phyloP scores from a whole-genome alignment of 1,140 invertebrate species.

The Drosophila quadrilineata region DNA sequence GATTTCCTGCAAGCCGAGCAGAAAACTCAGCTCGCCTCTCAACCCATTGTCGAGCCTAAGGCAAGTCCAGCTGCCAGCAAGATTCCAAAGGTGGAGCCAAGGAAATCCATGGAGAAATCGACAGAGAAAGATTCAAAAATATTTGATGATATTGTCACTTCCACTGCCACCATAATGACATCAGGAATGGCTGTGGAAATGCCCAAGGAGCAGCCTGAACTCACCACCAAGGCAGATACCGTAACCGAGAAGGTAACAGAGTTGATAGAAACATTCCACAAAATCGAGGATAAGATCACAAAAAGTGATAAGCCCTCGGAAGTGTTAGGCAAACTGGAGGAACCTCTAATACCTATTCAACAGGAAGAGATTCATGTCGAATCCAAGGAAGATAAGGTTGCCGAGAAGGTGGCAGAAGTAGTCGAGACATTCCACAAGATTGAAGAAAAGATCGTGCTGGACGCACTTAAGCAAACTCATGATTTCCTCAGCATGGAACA shows the following conservation, averaged over 20 bases:
- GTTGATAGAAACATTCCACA: conserved; percentile 61
- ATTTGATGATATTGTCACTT: conserved; percentile 49
- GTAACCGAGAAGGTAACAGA: conserved; percentile 54
- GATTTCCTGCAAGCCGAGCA: conserved; percentile 67
- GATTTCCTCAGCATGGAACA: conserved; percentile 74
- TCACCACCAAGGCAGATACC: conserved; percentile 52
- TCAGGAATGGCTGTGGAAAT: conserved; percentile 41
- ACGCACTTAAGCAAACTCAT: conserved; percentile 55
- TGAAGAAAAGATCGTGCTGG: conserved; percentile 50
- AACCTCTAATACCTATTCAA: not conserved
- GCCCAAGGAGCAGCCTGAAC: conserved; percentile 38
- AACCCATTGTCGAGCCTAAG: conserved; percentile 34
- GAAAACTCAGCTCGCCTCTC: conserved; percentile 22
- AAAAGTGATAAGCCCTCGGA: conserved; percentile 48
- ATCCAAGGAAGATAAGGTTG: conserved; percentile 45
- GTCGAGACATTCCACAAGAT: conserved; percentile 65
- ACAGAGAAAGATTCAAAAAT: conserved; percentile 47
- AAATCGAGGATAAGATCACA: conserved; percentile 53
- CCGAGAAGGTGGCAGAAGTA: conserved; percentile 46
- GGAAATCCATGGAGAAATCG: conserved; percentile 53
- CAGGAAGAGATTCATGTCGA: not conserved
- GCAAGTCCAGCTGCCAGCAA: conserved; percentile 54
- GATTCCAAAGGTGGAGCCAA: conserved; percentile 65
- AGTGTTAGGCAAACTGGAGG: conserved; percentile 30
- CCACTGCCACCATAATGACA: conserved; percentile 61